Evolutionary conservation across 2,888 invertebrate genomes (phyloP), one percentile per base, ranked within the genome.

Genomic region (Theretra japonica): DNA sequence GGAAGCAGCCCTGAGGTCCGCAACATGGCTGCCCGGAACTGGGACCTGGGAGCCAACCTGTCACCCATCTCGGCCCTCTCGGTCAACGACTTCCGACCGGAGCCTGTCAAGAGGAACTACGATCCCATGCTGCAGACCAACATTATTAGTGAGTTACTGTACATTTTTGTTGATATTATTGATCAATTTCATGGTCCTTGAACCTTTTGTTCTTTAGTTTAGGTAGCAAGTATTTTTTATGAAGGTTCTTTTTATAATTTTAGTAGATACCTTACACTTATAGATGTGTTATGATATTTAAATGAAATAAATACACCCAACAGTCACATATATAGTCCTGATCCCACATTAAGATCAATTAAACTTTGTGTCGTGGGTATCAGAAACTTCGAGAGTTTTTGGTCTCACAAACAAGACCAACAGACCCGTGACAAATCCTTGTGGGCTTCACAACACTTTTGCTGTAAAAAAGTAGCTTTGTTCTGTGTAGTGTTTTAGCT

Each of bases 61-160:
- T 88, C 88, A 1, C 91, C 89, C 0, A 76, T 89, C 15, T 83
- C 89, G 0, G 75, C 86, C 15, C 75, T 92, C 75, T 89, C 94
- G 0, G 78, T 92, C 21, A 74, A 87, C 6, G 94, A 95, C 11
- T 78, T 94, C 17, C 84, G 94, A 5, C 88, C 91, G 0, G 93
- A 94, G 68, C 86, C 90, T 0, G 88, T 89, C 62, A 95, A 95
- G 85, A 88, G 94, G 77, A 83, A 83, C 33, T 91, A 85, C 79
- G 94, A 94, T 71, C 94, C 94, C 3, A 91, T 94, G 91, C 77
- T 94, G 73, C 93, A 94, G 84, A 91, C 89, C 5, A 93, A 93
- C 58, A 86, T 91, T 53, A 86, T 94, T 53, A 81, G 94, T 94
- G 75, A 90, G 92, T 85, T 69, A 1, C 2, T 8, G 4, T 30